These are phyloP conservation scores for Acestrorhynchus altus DNA, from an alignment of 2,797 vertebrate genomes.

Conservation along the genomic window DNA sequence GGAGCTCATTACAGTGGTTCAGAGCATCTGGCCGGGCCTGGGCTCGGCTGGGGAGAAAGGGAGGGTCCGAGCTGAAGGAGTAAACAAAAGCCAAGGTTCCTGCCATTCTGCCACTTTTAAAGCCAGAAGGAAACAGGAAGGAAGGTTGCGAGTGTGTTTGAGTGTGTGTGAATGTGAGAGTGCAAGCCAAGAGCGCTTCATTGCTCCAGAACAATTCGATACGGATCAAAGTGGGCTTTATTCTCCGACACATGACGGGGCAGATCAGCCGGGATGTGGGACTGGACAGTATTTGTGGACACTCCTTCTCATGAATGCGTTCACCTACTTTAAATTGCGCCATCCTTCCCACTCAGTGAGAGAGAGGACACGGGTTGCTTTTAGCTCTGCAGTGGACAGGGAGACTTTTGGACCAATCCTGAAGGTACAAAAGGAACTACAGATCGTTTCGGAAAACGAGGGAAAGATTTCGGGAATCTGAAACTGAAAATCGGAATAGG, in stretches of 20 bases:
- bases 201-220: background rate
- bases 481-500: background rate
- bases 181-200: background rate
- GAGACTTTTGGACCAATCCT: too few relatives aligned
- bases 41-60: background rate
- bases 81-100: constrained; percentile 51
- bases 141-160: constrained; percentile 20
- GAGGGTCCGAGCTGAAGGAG: constrained; percentile 1
- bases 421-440: too few relatives aligned
- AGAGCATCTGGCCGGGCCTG: background rate
- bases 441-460: too few relatives aligned
- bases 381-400: too few relatives aligned
- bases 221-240: constrained; percentile 2
- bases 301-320: too few relatives aligned
- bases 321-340: too few relatives aligned
- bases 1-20: background rate
- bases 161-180: background rate
- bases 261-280: background rate
- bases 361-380: too few relatives aligned
- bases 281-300: too few relatives aligned
- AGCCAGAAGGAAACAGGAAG: constrained; percentile 52
- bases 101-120: constrained; percentile 41
- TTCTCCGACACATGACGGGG: background rate
- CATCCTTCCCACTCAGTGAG: too few relatives aligned
- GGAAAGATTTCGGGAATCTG: too few relatives aligned